Percentiles rank a stretch among this genome's conserved stretches.
Conservation (phyloP, 2,888 invertebrate species). For the Thysanoteuthis rhombus region DNA sequence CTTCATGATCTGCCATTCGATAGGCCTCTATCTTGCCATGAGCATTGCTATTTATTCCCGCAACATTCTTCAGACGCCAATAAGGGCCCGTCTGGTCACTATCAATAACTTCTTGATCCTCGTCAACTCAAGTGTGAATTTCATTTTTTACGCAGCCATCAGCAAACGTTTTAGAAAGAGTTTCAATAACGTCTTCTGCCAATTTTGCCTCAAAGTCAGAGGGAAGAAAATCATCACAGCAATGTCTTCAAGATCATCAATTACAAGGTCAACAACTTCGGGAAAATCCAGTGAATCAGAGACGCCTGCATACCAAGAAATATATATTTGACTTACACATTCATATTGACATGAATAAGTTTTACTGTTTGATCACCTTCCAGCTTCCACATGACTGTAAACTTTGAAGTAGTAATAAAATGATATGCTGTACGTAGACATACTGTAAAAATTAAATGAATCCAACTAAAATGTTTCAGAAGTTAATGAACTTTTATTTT, state of each 20-base stretch:
- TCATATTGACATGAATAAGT: too few relatives aligned
- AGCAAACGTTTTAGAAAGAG: conserved; percentile 41
- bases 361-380: too few relatives aligned
- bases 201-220: not conserved
- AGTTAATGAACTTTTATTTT: too few relatives aligned
- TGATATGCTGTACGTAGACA: too few relatives aligned
- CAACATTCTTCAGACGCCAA: conserved; percentile 36
- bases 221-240: not conserved
- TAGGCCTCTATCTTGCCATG: conserved; percentile 44
- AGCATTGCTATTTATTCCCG: conserved; percentile 43
- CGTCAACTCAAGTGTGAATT: conserved; percentile 47
- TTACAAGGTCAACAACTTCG: not conserved
- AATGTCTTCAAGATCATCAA: not conserved
- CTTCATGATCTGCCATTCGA: conserved; percentile 45
- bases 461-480: too few relatives aligned
- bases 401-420: too few relatives aligned
- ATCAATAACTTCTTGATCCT: conserved; percentile 43
- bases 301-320: not conserved
- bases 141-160: conserved; percentile 46
- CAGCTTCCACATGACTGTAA: too few relatives aligned
- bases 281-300: not conserved
- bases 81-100: conserved; percentile 39
- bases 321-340: too few relatives aligned
- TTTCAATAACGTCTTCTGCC: not conserved
- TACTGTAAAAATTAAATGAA: too few relatives aligned